Percentiles rank a stretch among this genome's conserved stretches.
Conservation (phyloP, 2,797 vertebrate genomes). For the Siniperca obscura region DNA sequence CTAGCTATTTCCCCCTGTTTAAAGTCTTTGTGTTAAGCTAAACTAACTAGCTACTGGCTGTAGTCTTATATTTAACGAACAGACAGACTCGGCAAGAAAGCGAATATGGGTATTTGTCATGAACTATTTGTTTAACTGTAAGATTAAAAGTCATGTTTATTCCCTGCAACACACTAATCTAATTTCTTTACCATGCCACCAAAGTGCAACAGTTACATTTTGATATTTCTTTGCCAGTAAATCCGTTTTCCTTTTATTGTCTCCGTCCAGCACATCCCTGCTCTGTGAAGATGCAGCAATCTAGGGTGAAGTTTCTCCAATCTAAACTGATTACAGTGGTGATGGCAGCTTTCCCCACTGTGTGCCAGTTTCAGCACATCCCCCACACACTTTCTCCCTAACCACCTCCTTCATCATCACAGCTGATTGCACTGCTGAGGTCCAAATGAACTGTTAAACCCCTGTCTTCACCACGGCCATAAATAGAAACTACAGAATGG, state of each 20-base stretch:
- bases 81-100: not conserved
- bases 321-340: conserved; percentile 74
- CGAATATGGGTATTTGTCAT: not conserved
- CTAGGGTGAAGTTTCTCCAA: conserved; percentile 56
- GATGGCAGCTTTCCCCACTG: conserved; percentile 61
- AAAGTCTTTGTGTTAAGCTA: not conserved
- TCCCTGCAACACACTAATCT: not conserved
- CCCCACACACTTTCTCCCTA: conserved; percentile 46
- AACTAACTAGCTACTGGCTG: not conserved
- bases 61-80: not conserved
- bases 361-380: conserved; percentile 61
- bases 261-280: not conserved
- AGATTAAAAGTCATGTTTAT: not conserved
- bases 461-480: conserved; percentile 35
- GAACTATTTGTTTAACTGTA: not conserved
- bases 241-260: conserved; percentile 2
- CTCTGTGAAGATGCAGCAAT: conserved; percentile 39
- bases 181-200: not conserved
- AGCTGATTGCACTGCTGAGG: conserved; percentile 75
- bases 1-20: not conserved
- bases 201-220: conserved; percentile 3
- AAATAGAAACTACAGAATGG: conserved; percentile 57
- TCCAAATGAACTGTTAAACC: conserved; percentile 74
- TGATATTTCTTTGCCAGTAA: conserved; percentile 7
- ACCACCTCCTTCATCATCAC: conserved; percentile 62